These are phyloP conservation scores for Cololabis saira DNA, from an alignment of 2,113 vertebrate genomes.

Conservation along the genomic window DNA sequence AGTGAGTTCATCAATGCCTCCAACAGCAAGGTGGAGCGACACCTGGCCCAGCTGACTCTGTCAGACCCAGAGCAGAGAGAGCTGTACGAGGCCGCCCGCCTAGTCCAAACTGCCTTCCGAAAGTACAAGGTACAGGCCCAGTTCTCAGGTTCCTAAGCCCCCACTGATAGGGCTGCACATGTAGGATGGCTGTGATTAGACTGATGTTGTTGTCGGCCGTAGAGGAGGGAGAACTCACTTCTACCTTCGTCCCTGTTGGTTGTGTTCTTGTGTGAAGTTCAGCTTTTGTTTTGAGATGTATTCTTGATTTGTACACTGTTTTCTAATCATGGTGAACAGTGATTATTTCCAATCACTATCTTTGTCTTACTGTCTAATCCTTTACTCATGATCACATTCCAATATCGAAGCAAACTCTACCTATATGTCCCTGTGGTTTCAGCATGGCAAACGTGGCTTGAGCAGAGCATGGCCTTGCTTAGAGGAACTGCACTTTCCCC, in stretches of 20 bases:
- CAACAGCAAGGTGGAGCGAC: conserved; percentile 95
- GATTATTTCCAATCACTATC: conserved; percentile 37
- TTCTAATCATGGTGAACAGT: conserved; percentile 31
- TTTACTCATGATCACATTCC: conserved; percentile 51
- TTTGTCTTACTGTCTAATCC: conserved; percentile 49
- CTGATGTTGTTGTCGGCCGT: conserved; percentile 21
- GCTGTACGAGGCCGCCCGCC: conserved; percentile 96
- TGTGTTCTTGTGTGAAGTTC: conserved; percentile 22
- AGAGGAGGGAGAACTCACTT: conserved; percentile 15
- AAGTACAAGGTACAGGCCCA: conserved; percentile 93
- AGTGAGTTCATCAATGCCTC: conserved; percentile 96
- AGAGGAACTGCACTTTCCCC: conserved; percentile 75
- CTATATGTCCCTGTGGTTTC: conserved; percentile 75
- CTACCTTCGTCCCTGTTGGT: conserved; percentile 8
- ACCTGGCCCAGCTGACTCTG: conserved; percentile 96
- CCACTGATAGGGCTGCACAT: conserved; percentile 20
- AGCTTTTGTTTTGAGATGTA: conserved; percentile 26
- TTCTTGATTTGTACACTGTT: conserved; percentile 26
- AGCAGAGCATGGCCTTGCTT: conserved; percentile 84
- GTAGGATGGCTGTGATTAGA: conserved; percentile 30
- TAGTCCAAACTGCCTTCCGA: conserved; percentile 98
- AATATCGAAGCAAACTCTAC: conserved; percentile 32
- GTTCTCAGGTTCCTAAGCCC: conserved; percentile 48
- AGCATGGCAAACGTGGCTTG: conserved; percentile 81
- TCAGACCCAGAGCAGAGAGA: conserved; percentile 98